Conservation (phyloP, 2,888 invertebrate species). For the Ennomos quercinarius region DNA sequence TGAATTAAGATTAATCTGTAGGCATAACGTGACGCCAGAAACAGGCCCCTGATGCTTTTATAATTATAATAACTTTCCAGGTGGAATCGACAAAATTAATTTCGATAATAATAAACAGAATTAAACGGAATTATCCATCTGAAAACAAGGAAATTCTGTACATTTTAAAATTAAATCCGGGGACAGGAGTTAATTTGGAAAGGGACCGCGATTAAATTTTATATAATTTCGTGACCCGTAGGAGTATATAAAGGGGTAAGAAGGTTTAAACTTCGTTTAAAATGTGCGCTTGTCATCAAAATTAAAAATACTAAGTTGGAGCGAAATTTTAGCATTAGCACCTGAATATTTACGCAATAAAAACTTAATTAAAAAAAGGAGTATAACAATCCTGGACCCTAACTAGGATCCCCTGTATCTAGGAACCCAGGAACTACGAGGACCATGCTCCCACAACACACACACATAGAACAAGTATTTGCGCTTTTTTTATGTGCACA, state of each 20-base stretch:
- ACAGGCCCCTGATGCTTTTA: not conserved
- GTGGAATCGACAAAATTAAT: not conserved
- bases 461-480: no score
- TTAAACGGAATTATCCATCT: conserved; percentile 13
- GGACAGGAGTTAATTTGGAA: conserved; percentile 23
- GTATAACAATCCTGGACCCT: no score
- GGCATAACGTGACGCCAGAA: no score
- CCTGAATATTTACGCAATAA: no score
- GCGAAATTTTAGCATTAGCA: no score
- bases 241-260: conserved; percentile 21
- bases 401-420: no score
- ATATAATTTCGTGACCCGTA: conserved; percentile 21
- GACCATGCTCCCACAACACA: no score
- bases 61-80: not conserved
- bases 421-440: no score
- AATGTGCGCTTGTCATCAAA: conserved; percentile 20
- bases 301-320: conserved; percentile 20
- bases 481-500: no score
- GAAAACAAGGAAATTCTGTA: conserved; percentile 10
- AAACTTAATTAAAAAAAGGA: no score
- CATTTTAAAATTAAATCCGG: conserved; percentile 22
- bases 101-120: conserved; percentile 3
- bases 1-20: no score
- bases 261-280: conserved; percentile 20
- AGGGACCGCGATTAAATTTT: conserved; percentile 27